Base-by-base conservation (phyloP, 2,797 vertebrate species). In the Molossus alvarezi region DNA sequence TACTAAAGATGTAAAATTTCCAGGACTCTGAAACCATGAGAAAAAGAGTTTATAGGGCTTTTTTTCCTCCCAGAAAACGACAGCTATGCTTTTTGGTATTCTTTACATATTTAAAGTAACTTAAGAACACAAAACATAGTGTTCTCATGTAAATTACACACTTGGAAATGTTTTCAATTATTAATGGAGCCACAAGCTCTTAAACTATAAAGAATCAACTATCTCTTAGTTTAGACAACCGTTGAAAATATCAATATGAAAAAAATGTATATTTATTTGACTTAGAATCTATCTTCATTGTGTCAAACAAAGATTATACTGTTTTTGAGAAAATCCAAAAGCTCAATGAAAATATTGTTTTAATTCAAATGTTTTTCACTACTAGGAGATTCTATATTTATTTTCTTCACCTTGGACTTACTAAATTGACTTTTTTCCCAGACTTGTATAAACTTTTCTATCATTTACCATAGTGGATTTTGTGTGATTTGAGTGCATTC, bases 1-100 rank as follows among this genome's bases (percentile, higher is more conserved):
- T 96, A 87, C 90, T 90, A 62, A 73, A 51, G 33, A 95, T 94
- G 41, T 60, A 95, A 91, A 96, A 96, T 73, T 92, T 95, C 55
- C 69, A 95, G 55, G 65, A 92, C 33, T 37, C 79, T 76, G 18
- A 90, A 97, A 76, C 81, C 77, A 91, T 93, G 80, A 86, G 76
- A 60, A 92, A 90, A 76, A n/a, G 75, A n/a, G 25, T 80, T 88
- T 25, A 37, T 69, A 53, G 23, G 13, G 6, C 20, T 41, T 65
- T 80, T 17, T 45, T 13, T 7, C 14, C 14, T 1, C 37, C 25
- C 29, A 71, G 57, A 58, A 91, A 89, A 88, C 65, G 2, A 55
- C 4, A 76, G 14, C 67, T 96, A 33, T 83, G 25, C 6, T 90
- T 90, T 90, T 62, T 21, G 5, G 37, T 91, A 79, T 89, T 89